These are phyloP conservation scores for Merodon equestris DNA, from an alignment of 2,888 invertebrate species.

Conservation along the genomic window DNA sequence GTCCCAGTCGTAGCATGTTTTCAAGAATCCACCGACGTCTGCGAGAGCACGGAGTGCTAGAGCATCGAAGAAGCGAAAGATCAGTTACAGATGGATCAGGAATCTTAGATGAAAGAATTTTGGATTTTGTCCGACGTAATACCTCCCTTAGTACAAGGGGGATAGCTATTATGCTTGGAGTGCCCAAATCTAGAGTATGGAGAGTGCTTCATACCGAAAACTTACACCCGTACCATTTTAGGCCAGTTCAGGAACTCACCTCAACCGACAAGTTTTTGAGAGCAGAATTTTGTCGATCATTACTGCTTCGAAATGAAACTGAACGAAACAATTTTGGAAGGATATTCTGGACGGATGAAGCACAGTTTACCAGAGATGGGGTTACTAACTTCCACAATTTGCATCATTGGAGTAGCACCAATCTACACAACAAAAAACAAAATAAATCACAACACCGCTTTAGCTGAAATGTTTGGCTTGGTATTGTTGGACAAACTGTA, in stretches of 20 bases:
- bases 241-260: constrained; percentile 1
- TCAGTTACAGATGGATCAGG: neutral
- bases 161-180: constrained; percentile 3
- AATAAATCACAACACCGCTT: constrained; percentile 6
- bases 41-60: constrained; percentile 1
- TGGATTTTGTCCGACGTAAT: constrained; percentile 1
- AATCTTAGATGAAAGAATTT: constrained; percentile 6
- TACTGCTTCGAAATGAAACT: constrained; percentile 2
- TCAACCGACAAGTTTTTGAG: neutral
- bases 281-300: constrained; percentile 6
- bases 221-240: constrained; percentile 2
- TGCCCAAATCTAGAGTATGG: neutral
- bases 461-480: constrained; percentile 4
- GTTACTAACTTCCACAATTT: constrained; percentile 6
- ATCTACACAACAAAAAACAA: neutral
- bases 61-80: constrained; percentile 4
- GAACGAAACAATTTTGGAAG: constrained; percentile 1
- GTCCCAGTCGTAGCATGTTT: neutral
- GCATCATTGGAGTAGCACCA: constrained; percentile 2
- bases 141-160: constrained; percentile 2
- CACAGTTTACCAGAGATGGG: constrained; percentile 4
- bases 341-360: constrained; percentile 6
- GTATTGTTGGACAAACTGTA: constrained; percentile 1
- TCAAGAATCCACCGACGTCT: constrained; percentile 4
- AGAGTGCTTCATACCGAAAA: constrained; percentile 1